phyloP scores from a whole-genome alignment of 2,888 invertebrate genomes.

The Enchytraeus crypticus region DNA sequence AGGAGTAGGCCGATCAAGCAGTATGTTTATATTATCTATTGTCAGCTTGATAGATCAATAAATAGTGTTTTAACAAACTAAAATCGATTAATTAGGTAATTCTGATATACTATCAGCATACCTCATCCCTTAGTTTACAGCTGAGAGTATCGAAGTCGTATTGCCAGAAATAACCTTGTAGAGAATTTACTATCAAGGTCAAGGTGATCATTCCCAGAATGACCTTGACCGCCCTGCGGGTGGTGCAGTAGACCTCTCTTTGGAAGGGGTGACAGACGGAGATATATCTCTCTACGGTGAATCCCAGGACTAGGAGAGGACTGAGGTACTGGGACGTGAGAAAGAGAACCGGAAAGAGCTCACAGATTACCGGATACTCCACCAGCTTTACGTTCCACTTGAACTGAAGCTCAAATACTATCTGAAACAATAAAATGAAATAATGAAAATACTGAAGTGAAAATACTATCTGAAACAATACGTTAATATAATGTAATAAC shows the following conservation, averaged over 20 bases:
- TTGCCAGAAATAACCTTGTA: slow-evolving; percentile 44
- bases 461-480: too few relatives aligned
- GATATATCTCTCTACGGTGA: slow-evolving; percentile 46
- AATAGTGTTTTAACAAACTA: too few relatives aligned
- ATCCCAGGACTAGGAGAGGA: slow-evolving; percentile 44
- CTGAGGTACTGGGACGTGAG: slow-evolving; percentile 42
- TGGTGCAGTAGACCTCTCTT: slow-evolving; percentile 41
- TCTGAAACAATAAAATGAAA: slow-evolving; percentile 3
- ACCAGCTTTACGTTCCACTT: slow-evolving; percentile 35
- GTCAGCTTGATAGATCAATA: too few relatives aligned
- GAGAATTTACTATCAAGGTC: slow-evolving; percentile 34
- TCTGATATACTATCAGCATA: too few relatives aligned
- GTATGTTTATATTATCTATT: too few relatives aligned
- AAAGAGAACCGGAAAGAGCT: slow-evolving; percentile 41
- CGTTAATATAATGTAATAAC: too few relatives aligned
- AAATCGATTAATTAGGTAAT: too few relatives aligned
- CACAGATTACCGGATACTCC: slow-evolving; percentile 38
- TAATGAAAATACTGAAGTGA: background rate
- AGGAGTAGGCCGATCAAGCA: too few relatives aligned
- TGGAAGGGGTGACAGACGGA: slow-evolving; percentile 47
- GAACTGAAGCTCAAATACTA: slow-evolving; percentile 39
- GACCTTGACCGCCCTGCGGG: slow-evolving; percentile 37
- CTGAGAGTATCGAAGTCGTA: slow-evolving; percentile 20
- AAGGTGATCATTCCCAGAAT: slow-evolving; percentile 31
- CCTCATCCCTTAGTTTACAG: slow-evolving; percentile 31